These are phyloP conservation scores for Apeira syringaria DNA, from an alignment of 2,888 invertebrate genomes.

Conservation along the genomic window DNA sequence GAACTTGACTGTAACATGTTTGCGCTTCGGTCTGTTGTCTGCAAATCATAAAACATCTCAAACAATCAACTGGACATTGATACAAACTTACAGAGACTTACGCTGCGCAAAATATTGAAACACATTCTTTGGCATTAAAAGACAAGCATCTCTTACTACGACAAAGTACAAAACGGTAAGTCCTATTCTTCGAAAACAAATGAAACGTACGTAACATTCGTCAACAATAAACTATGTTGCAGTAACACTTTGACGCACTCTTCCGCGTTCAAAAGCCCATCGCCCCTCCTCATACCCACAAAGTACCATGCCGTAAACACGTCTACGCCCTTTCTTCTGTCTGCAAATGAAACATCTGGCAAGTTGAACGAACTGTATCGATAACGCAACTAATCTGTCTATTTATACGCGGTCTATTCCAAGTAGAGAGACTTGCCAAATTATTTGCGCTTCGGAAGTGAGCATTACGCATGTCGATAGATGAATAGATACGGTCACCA, in stretches of 20 bases:
- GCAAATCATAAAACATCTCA: too few species aligned
- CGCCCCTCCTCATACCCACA: not conserved
- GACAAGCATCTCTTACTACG: too few species aligned
- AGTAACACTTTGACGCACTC: not conserved
- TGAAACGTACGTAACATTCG: not conserved
- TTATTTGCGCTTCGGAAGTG: constrained; percentile 66
- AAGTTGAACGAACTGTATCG: constrained; percentile 63
- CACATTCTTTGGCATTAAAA: not conserved
- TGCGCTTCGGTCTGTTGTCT: too few species aligned
- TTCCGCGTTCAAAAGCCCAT: not conserved
- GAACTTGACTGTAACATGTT: too few species aligned
- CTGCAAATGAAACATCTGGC: constrained; percentile 22
- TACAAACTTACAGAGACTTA: too few species aligned
- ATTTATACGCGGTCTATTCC: constrained; percentile 59
- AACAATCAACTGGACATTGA: too few species aligned
- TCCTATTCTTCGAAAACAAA: too few species aligned
- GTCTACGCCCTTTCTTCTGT: not conserved
- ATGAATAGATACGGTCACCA: not conserved
- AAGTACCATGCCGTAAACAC: not conserved
- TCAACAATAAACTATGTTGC: not conserved
- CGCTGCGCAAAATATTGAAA: not conserved
- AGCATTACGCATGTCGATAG: not conserved
- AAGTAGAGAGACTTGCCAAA: constrained; percentile 61
- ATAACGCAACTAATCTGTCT: constrained; percentile 54
- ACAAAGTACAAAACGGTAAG: too few species aligned